Base-by-base conservation (phyloP, 2,888 invertebrate genomes). In the Cyclophora albipunctata region DNA sequence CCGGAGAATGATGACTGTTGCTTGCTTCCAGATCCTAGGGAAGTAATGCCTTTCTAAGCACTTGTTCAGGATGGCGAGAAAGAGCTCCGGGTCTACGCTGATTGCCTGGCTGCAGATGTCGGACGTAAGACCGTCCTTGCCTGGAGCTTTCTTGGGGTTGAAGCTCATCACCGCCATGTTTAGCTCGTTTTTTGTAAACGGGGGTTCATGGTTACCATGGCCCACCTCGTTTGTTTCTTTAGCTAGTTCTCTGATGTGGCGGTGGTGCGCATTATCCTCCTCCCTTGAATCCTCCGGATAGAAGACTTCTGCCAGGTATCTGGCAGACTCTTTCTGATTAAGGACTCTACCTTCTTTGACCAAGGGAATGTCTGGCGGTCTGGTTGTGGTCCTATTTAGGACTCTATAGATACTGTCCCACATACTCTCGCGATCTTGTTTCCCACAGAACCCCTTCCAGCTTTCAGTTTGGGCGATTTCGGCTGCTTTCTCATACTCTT, bases 11-110 rank as follows among this genome's bases (percentile, higher is more conserved):
- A 57, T 45, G 3, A 62, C 55, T 0, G 50, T 51, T 1, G 60
- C 62, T 2, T 50, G 37, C 20, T 64, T 62, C 62, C 59, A 64
- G 3, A 34, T 37, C 3, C 34, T 40, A 0, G 60, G 59, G 45
- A 64, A 63, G 47, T 52, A 34, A 4, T 33, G 7, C 2, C 53
- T 40, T 3, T 6, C 7, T 4, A 63, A 42, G 45, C 62, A 61
- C 34, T 53, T 57, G 42, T 63, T 65, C 0, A 48, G 20, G 2
- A 64, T 2, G 0, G 51, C 46, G 1, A 62, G 47, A 43, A 62
- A 58, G 0, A 52, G 3, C 0, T 53, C 52, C 3, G 7, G 50
- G n/a, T n/a, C n/a, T n/a, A n/a, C n/a, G n/a, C n/a, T n/a, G n/a
- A n/a, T n/a, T n/a, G n/a, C n/a, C n/a, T 34, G 42, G 2, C 3